A percentile compares a stretch with the other conserved stretches of the same genome.
These are phyloP conservation scores for Cryptocephalus primarius DNA, from an alignment of 2,888 invertebrate species.

Conservation along the genomic window DNA sequence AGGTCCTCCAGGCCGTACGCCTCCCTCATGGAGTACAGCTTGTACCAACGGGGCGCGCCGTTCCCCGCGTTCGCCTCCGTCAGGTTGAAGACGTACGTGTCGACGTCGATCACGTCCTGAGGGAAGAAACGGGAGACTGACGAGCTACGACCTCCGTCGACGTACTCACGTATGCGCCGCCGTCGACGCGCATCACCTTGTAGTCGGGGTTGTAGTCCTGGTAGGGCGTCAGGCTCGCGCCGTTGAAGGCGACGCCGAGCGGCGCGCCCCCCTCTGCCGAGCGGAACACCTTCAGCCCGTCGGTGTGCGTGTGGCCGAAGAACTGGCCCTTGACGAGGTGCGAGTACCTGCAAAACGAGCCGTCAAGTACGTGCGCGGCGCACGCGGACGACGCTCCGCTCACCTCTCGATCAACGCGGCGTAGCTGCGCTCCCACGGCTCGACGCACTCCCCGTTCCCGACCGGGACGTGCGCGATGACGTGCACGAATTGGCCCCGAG, in stretches of 20 bases:
- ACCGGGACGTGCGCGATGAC: conserved; percentile 77
- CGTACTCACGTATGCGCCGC: conserved; percentile 12
- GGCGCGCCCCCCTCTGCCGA: conserved; percentile 41
- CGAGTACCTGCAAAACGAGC: conserved; percentile 46
- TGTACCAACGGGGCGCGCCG: conserved; percentile 55
- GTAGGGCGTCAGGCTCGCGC: conserved; percentile 71
- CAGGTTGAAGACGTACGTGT: conserved; percentile 65
- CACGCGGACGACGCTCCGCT: no score
- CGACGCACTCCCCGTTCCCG: conserved; percentile 56
- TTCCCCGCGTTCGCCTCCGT: conserved; percentile 55
- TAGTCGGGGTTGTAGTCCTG: conserved; percentile 51
- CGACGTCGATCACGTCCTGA: conserved; percentile 54
- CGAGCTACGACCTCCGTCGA: no score
- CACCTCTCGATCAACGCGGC: conserved; percentile 54
- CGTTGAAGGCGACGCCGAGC: conserved; percentile 65
- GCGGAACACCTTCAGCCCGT: conserved; percentile 65
- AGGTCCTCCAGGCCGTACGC: conserved; percentile 52
- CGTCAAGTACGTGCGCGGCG: no score
- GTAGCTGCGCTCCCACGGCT: conserved; percentile 60
- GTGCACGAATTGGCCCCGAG: conserved; percentile 63
- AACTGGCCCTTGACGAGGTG: conserved; percentile 69
- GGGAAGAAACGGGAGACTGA: conserved; percentile 12
- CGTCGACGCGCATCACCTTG: conserved; percentile 20
- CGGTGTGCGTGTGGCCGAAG: conserved; percentile 73
- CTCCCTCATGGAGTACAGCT: conserved; percentile 63